A percentile compares a stretch with the other conserved stretches of the same genome.
Evolutionary conservation across 2,113 vertebrate genomes (phyloP).

Genomic region (Paramisgurnus dabryanus): DNA sequence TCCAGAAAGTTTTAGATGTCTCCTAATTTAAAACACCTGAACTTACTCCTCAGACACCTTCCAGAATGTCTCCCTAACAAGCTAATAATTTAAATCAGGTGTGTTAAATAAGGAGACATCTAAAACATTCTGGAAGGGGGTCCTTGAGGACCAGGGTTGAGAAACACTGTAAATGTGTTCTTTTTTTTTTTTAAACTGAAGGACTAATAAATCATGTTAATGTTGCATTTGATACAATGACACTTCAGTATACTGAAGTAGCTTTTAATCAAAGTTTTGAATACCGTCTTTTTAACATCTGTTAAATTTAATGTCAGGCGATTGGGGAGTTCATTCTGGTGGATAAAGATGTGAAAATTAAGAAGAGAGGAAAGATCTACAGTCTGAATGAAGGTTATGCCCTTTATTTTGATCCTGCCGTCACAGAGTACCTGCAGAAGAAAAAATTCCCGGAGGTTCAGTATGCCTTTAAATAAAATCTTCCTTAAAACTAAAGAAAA

Average conservation of each 20-base stretch:
- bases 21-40: too few species aligned
- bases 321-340: conserved; percentile 94
- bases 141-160: too few species aligned
- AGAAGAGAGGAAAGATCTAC: conserved; percentile 89
- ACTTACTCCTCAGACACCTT: too few species aligned
- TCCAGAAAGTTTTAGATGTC: too few species aligned
- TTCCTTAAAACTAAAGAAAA: neutral
- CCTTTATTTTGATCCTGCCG: conserved; percentile 80
- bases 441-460: conserved; percentile 89
- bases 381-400: conserved; percentile 92
- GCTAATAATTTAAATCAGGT: too few species aligned
- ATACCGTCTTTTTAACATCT: neutral
- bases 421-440: conserved; percentile 85
- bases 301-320: conserved; percentile 68
- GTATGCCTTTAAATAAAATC: neutral
- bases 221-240: too few species aligned
- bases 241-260: too few species aligned
- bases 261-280: neutral
- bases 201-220: too few species aligned
- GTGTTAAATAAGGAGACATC: too few species aligned
- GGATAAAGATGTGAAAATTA: conserved; percentile 88
- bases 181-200: neutral
- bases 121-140: too few species aligned
- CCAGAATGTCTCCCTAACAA: too few species aligned
- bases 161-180: neutral